phyloP scores from a whole-genome alignment of 2,113 vertebrate genomes.

The Carassius auratus region DNA sequence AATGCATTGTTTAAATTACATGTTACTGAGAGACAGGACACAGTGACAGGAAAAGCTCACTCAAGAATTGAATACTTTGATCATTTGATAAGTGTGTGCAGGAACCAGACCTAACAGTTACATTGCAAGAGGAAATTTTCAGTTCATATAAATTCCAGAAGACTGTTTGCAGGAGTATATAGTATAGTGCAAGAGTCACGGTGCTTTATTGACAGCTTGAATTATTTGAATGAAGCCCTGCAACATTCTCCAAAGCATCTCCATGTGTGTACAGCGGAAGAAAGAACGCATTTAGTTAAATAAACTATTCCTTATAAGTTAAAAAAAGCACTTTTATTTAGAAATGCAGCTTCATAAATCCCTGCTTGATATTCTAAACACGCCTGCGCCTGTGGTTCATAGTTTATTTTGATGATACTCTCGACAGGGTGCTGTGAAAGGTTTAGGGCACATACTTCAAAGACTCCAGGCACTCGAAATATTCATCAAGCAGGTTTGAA shows the following conservation, averaged over 20 bases:
- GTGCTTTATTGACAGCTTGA: neutral
- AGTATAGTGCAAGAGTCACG: neutral
- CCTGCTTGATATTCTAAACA: constrained; percentile 17
- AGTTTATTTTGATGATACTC: constrained; percentile 34
- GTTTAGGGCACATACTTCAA: constrained; percentile 17
- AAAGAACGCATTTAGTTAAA: neutral
- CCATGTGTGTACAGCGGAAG: neutral
- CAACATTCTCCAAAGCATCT: neutral
- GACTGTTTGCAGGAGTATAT: too few relatives aligned
- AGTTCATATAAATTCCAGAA: too few relatives aligned
- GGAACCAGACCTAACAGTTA: too few relatives aligned
- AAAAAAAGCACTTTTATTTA: constrained; percentile 13
- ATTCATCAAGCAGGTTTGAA: constrained; percentile 35
- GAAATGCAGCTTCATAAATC: neutral
- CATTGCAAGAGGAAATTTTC: too few relatives aligned
- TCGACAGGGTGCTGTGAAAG: constrained; percentile 26
- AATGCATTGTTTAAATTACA: too few relatives aligned
- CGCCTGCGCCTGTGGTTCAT: constrained; percentile 2
- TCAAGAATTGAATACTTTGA: too few relatives aligned
- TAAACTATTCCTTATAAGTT: neutral
- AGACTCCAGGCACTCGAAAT: constrained; percentile 30
- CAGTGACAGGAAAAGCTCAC: too few relatives aligned
- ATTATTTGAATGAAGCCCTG: neutral
- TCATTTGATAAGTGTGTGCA: too few relatives aligned
- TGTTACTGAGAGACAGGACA: too few relatives aligned